Percentiles rank a stretch among this genome's conserved stretches.
phyloP scores from a whole-genome alignment of 1,140 invertebrate genomes.

The Drosophila albomicans region DNA sequence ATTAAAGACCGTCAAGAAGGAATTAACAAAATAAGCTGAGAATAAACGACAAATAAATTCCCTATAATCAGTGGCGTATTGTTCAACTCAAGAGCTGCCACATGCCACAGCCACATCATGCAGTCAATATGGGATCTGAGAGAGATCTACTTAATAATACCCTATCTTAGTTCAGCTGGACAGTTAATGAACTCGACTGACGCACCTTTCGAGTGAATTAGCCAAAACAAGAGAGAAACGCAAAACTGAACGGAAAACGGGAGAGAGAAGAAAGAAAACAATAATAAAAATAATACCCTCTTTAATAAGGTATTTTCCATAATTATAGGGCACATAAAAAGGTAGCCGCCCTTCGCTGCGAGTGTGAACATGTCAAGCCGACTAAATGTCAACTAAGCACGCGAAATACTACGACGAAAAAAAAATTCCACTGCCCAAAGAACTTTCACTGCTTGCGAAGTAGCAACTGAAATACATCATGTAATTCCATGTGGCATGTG shows the following conservation, averaged over 20 bases:
- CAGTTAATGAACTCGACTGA: conserved; percentile 26
- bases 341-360: conserved; percentile 57
- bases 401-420: conserved; percentile 38
- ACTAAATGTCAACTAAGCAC: conserved; percentile 79
- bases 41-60: conserved; percentile 27
- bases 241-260: background rate
- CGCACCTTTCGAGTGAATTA: conserved; percentile 30
- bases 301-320: conserved; percentile 46
- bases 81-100: background rate
- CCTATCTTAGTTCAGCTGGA: conserved; percentile 1
- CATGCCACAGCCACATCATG: background rate
- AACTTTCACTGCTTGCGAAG: conserved; percentile 70
- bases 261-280: conserved; percentile 6
- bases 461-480: conserved; percentile 54
- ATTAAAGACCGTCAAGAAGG: conserved; percentile 70
- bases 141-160: background rate
- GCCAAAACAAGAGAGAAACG: conserved; percentile 14
- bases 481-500: conserved; percentile 18
- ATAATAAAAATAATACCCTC: conserved; percentile 17
- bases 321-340: conserved; percentile 61
- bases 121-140: conserved; percentile 1
- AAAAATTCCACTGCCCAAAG: conserved; percentile 57
- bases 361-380: conserved; percentile 77
- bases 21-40: conserved; percentile 43
- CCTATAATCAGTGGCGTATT: conserved; percentile 21